A percentile compares a stretch with the other conserved stretches of the same genome.
These are phyloP conservation scores for Nasonia longicornis DNA, from an alignment of 1,140 invertebrate species.

Conservation along the genomic window DNA sequence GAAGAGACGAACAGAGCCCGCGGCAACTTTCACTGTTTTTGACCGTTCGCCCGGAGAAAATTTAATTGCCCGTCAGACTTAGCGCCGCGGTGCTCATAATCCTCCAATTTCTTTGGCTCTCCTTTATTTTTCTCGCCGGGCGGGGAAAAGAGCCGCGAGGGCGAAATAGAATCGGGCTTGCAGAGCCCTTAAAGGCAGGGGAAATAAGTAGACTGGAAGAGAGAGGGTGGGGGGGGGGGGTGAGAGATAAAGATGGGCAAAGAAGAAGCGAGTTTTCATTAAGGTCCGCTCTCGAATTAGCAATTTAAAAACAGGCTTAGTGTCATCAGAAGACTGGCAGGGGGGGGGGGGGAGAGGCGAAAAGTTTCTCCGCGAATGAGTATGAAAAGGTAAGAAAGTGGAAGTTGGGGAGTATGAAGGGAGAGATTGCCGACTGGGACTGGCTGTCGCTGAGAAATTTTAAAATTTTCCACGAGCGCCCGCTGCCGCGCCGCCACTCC, in stretches of 20 bases:
- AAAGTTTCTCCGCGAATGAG: constrained; percentile 32
- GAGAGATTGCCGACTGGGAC: neutral
- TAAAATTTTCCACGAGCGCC: neutral
- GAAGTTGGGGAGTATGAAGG: neutral
- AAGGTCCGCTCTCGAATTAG: constrained; percentile 57
- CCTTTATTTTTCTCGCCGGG: constrained; percentile 47
- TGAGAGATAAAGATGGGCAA: constrained; percentile 30
- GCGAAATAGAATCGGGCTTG: constrained; percentile 15
- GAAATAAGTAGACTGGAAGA: constrained; percentile 34
- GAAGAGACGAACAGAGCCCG: constrained; percentile 9
- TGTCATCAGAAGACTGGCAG: constrained; percentile 40
- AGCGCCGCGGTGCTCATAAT: constrained; percentile 52
- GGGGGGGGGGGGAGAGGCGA: no score
- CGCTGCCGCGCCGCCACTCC: constrained; percentile 16
- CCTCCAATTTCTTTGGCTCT: constrained; percentile 52
- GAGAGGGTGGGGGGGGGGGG: neutral
- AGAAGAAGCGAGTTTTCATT: constrained; percentile 59
- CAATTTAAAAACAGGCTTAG: constrained; percentile 62
- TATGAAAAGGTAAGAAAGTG: constrained; percentile 28
- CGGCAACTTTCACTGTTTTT: constrained; percentile 46
- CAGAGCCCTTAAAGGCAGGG: constrained; percentile 29
- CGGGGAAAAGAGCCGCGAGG: constrained; percentile 31
- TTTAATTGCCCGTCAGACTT: constrained; percentile 55
- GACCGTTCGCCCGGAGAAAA: constrained; percentile 51
- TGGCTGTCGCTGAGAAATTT: constrained; percentile 1